Percentiles rank a stretch among this genome's conserved stretches.
These are phyloP conservation scores for Chrysopilus asiliformis DNA, from an alignment of 2,888 invertebrate genomes.

Conservation along the genomic window DNA sequence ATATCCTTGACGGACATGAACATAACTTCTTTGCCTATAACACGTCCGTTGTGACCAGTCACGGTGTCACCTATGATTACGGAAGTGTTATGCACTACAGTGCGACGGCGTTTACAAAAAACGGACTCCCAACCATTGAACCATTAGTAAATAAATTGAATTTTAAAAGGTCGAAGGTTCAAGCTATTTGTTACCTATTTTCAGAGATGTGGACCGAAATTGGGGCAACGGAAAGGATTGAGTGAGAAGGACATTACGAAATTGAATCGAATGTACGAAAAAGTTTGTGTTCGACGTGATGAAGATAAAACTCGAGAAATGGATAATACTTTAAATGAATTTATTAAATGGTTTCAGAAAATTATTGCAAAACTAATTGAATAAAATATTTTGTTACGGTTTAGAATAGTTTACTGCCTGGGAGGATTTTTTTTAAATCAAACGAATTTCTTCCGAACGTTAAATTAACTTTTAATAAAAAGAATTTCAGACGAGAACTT, in stretches of 20 bases:
- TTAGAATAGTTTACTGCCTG: too few species aligned
- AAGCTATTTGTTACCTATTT: too few species aligned
- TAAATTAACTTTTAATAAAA: too few species aligned
- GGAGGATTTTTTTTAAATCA: too few species aligned
- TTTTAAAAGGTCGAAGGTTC: neutral
- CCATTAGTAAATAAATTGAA: conserved; percentile 34
- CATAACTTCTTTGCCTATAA: conserved; percentile 53
- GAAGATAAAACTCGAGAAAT: too few species aligned
- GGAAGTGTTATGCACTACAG: conserved; percentile 62
- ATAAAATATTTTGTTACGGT: too few species aligned
- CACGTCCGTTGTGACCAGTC: conserved; percentile 48
- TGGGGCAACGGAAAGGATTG: conserved; percentile 42
- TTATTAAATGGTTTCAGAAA: too few species aligned
- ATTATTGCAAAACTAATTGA: too few species aligned
- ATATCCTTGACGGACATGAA: conserved; percentile 40
- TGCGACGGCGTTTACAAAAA: conserved; percentile 50
- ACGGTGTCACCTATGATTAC: conserved; percentile 55
- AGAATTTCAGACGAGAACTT: too few species aligned
- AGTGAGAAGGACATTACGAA: conserved; percentile 41
- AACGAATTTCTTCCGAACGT: too few species aligned
- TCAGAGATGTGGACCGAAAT: conserved; percentile 26
- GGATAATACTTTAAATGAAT: too few species aligned
- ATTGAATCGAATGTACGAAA: conserved; percentile 40
- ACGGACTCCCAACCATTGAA: conserved; percentile 51
- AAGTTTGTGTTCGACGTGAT: conserved; percentile 22